Evolutionary conservation across 2,888 invertebrate species (phyloP).

Genomic region (Epinotia nisella): DNA sequence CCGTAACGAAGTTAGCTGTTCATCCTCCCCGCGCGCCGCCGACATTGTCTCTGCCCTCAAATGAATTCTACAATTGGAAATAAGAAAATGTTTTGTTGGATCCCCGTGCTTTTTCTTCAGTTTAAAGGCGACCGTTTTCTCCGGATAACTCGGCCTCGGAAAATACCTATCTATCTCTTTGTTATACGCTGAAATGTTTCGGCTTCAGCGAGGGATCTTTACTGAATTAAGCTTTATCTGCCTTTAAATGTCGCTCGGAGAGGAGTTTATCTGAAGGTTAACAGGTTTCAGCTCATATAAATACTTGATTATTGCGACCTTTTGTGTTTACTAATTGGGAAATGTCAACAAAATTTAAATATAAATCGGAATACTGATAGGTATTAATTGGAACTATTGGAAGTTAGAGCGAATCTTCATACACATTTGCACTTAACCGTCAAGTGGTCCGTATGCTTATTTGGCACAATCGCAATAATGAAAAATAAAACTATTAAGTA

Average conservation of each 20-base stretch:
- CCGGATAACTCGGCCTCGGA: constrained; percentile 69
- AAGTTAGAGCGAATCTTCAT: not conserved
- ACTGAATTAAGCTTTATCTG: constrained; percentile 60
- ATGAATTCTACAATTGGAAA: constrained; percentile 86
- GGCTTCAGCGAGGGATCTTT: constrained; percentile 59
- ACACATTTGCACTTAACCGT: too few relatives aligned
- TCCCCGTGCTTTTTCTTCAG: constrained; percentile 82
- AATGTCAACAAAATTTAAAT: not conserved
- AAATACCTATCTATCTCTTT: constrained; percentile 57
- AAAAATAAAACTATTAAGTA: too few relatives aligned
- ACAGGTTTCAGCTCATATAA: constrained; percentile 38
- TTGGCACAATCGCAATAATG: too few relatives aligned
- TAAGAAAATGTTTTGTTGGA: constrained; percentile 85
- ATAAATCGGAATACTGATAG: too few relatives aligned
- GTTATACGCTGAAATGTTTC: constrained; percentile 57
- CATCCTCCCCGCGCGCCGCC: constrained; percentile 84
- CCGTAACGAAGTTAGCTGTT: constrained; percentile 90
- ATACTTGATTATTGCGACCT: constrained; percentile 36
- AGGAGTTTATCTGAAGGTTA: constrained; percentile 44
- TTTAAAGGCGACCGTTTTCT: constrained; percentile 80
- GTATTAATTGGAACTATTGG: not conserved
- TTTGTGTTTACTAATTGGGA: constrained; percentile 37
- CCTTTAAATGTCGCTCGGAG: constrained; percentile 57
- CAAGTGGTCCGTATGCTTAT: too few relatives aligned
- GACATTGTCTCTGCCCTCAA: constrained; percentile 85